Conservation (phyloP, 2,113 vertebrate genomes). For the Silurus glanis region DNA sequence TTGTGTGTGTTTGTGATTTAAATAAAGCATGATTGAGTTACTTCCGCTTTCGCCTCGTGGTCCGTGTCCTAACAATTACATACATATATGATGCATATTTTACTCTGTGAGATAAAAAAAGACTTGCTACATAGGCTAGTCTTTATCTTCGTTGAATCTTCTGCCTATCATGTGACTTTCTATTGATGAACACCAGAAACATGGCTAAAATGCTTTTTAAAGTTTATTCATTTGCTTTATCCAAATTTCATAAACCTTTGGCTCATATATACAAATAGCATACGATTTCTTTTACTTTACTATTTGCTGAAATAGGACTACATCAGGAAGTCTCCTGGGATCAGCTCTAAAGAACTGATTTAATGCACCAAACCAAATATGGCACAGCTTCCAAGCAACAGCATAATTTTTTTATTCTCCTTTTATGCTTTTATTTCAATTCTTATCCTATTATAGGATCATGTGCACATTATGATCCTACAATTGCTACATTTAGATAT, state of each 20-base stretch:
- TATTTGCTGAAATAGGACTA: conserved; percentile 52
- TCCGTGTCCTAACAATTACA: no score
- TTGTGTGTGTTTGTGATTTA: no score
- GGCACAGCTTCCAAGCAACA: conserved; percentile 33
- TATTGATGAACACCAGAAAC: conserved; percentile 54
- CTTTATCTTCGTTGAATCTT: conserved; percentile 50
- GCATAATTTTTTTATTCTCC: neutral
- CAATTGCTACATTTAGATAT: neutral
- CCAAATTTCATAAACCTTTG: conserved; percentile 58
- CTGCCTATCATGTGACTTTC: conserved; percentile 56
- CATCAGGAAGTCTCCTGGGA: conserved; percentile 32
- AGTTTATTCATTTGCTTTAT: conserved; percentile 66
- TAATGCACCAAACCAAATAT: conserved; percentile 51
- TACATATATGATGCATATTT: neutral
- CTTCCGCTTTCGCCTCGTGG: no score
- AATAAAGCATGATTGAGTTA: no score
- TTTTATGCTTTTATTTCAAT: no score
- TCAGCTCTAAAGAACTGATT: conserved; percentile 43
- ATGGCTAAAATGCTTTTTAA: conserved; percentile 60
- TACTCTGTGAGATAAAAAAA: conserved; percentile 19
- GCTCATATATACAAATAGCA: conserved; percentile 60
- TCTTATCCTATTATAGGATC: neutral
- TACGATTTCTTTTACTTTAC: conserved; percentile 50
- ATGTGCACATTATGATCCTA: neutral
- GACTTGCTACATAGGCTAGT: conserved; percentile 35